Base-by-base conservation (phyloP, 2,888 invertebrate species). In the Epinotia nisella region DNA sequence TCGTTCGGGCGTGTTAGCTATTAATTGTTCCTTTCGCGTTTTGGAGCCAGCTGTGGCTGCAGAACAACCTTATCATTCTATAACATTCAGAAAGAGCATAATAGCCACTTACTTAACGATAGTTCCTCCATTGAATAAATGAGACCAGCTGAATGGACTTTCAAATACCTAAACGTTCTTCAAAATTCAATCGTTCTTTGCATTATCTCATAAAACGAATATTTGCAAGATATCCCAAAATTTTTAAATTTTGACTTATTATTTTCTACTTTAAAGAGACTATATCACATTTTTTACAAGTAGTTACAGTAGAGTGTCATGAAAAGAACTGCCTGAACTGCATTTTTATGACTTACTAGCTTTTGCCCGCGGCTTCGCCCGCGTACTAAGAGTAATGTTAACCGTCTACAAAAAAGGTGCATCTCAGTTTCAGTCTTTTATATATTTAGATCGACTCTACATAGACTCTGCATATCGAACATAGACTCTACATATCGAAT, bases 1-100 rank as follows among this genome's bases (percentile, higher is more conserved):
- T n/a, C 24, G n/a, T n/a, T 24, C 15, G 11, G 29, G 29, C 58
- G 55, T 66, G 21, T 21, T 66, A 39, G 4, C n/a, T 62, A 55
- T 53, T 55, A 55, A 53, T 39, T 41, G 55, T 56, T 41, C 15
- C 24, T 21, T 13, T 39, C n/a, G 55, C 11, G 3, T 39, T 59
- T 51, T 21, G 55, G 35, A 24, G n/a, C 11, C 10, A 15, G n/a
- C 15, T 24, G 29, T 19, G 56, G 13, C 24, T 13, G 24, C 21
- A 24, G 3, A 13, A 21, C 21, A 56, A 56, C 49, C 15, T 21
- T 24, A 56, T 24, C 5, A 56, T 15, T 7, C 21, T 56, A 21
- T 56, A 13, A 21, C 15, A 56, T 56, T 15, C 21, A 21, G 5
- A 13, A 21, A 24, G n/a, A 49, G n/a, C n/a, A 49, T 13, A 49